These are phyloP conservation scores for Fistularia commersonii DNA, from an alignment of 2,797 vertebrate species.

Conservation along the genomic window DNA sequence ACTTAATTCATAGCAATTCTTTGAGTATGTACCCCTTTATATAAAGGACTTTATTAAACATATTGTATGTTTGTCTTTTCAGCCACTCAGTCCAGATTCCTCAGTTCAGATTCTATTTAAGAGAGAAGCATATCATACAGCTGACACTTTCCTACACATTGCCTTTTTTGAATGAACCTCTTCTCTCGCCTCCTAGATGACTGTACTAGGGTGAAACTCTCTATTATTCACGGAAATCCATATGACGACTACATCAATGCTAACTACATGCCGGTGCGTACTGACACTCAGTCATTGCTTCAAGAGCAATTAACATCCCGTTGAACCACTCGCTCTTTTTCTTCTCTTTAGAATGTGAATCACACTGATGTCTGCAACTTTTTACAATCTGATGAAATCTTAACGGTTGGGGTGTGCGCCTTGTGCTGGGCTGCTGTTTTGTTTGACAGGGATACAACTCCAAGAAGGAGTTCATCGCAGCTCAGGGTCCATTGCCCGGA, in stretches of 20 bases:
- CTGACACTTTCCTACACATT: not conserved
- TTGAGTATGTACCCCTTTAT: too few species aligned
- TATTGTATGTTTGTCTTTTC: too few species aligned
- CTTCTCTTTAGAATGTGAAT: conserved; percentile 10
- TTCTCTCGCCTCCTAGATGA: conserved; percentile 80
- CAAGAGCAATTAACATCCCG: not conserved
- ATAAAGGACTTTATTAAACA: too few species aligned
- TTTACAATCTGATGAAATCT: not conserved
- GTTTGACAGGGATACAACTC: conserved; percentile 84
- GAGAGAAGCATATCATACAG: not conserved
- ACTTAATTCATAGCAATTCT: too few species aligned
- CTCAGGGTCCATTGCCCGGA: conserved; percentile 90
- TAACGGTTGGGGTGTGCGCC: not conserved
- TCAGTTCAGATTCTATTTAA: too few species aligned
- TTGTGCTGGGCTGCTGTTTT: conserved; percentile 9
- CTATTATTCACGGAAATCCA: conserved; percentile 70
- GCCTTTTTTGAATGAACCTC: conserved; percentile 27
- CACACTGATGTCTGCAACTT: not conserved
- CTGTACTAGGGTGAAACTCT: conserved; percentile 90
- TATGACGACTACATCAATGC: conserved; percentile 94
- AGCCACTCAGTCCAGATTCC: too few species aligned
- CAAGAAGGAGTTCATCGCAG: conserved; percentile 89
- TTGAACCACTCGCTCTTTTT: conserved; percentile 4
- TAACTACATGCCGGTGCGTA: conserved; percentile 90
- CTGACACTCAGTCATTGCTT: conserved; percentile 40